Conservation (phyloP, 2,888 invertebrate genomes). For the Tipula helvola region DNA sequence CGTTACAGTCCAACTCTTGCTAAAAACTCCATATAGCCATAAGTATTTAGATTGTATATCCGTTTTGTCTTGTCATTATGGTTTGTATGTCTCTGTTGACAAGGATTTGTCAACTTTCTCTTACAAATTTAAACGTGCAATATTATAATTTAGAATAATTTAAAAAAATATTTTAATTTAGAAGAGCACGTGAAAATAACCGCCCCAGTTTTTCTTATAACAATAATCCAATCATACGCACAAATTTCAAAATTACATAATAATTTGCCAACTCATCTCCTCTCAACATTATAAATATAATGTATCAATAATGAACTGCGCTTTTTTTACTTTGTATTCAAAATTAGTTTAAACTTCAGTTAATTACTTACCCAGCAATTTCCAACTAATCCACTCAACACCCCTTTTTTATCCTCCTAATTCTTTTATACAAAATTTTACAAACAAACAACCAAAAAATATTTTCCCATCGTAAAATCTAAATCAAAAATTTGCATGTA, state of each 20-base stretch:
- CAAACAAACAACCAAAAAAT: background rate
- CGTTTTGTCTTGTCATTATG: no score
- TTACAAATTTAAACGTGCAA: no score
- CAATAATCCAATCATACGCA: background rate
- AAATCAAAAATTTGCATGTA: background rate
- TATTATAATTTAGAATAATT: no score
- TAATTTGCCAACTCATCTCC: background rate
- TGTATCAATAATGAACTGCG: background rate
- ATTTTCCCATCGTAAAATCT: background rate
- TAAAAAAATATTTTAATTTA: no score
- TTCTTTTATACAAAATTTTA: background rate
- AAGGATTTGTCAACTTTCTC: no score
- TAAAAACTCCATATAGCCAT: no score
- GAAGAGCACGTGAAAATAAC: background rate
- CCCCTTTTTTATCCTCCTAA: background rate
- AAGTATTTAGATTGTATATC: no score
- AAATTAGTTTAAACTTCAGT: background rate
- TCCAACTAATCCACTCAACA: background rate
- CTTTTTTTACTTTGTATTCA: background rate
- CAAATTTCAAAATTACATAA: background rate
- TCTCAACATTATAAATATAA: background rate
- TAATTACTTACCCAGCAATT: slow-evolving; percentile 4
- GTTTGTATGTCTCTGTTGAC: no score
- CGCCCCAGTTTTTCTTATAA: background rate
- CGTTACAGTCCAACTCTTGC: no score